phyloP scores from a whole-genome alignment of 2,797 vertebrate genomes.

The Enteromius afrohamiltoni region DNA sequence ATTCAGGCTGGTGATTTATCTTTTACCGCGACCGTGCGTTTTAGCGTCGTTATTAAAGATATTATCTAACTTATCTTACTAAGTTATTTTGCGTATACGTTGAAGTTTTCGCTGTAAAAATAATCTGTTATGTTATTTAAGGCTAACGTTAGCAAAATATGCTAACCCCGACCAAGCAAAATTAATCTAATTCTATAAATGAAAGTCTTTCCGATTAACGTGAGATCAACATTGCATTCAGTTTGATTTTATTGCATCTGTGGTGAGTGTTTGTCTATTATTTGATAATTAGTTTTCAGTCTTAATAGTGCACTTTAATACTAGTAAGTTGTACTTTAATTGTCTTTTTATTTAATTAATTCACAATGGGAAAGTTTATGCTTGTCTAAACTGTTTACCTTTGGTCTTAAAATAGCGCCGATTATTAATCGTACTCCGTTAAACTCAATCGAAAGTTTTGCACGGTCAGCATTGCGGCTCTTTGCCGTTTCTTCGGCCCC shows the following conservation, averaged over 20 bases:
- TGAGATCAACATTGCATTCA: background rate
- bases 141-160: slow-evolving; percentile 20
- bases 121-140: background rate
- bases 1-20: background rate
- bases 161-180: background rate
- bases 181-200: background rate
- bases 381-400: background rate
- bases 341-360: background rate
- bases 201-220: background rate
- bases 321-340: background rate
- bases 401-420: background rate
- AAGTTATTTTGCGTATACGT: background rate
- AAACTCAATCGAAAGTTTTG: background rate
- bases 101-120: background rate
- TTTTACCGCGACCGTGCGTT: background rate
- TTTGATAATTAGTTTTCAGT: background rate
- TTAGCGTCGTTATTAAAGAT: background rate
- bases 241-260: background rate
- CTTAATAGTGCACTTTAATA: no score
- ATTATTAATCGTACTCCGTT: background rate
- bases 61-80: background rate
- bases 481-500: background rate
- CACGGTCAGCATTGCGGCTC: background rate
- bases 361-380: background rate
- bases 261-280: background rate